A percentile compares a stretch with the other conserved stretches of the same genome.
Evolutionary conservation across 2,888 invertebrate genomes (phyloP).

Genomic region (Cataglyphis cursor): DNA sequence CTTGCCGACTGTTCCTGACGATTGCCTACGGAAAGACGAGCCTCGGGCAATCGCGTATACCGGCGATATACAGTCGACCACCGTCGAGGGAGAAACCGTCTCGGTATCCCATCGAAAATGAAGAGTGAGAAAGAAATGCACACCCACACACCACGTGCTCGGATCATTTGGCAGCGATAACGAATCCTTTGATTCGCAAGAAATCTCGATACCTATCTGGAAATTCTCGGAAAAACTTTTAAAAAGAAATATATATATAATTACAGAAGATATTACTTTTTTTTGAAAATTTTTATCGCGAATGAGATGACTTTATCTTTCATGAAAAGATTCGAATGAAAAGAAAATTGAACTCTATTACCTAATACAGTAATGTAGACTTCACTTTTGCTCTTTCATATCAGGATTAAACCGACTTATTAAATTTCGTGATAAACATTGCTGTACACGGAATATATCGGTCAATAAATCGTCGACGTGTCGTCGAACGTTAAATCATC

Average conservation of each 20-base stretch:
- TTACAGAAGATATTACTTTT: not conserved
- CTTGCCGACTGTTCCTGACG: conserved; percentile 56
- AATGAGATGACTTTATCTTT: not conserved
- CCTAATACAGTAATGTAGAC: not conserved
- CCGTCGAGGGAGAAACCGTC: conserved; percentile 22
- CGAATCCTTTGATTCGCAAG: conserved; percentile 30
- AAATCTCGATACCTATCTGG: not conserved
- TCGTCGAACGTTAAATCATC: conserved; percentile 42
- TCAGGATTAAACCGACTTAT: not conserved
- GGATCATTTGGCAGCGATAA: conserved; percentile 6
- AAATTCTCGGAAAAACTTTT: not conserved
- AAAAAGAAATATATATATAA: not conserved
- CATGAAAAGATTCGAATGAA: not conserved
- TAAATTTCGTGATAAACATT: not conserved
- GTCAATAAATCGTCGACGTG: conserved; percentile 16
- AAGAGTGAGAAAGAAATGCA: conserved; percentile 16
- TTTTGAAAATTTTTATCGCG: not conserved
- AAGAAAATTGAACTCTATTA: not conserved
- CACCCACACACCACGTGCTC: not conserved
- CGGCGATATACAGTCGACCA: conserved; percentile 43
- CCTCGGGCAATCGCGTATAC: conserved; percentile 39
- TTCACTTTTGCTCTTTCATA: not conserved
- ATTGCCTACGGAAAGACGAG: conserved; percentile 67
- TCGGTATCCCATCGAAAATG: conserved; percentile 18
- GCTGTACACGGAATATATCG: not conserved